Base-by-base conservation (phyloP, 2,888 invertebrate genomes). In the Nemapogon koenigi region DNA sequence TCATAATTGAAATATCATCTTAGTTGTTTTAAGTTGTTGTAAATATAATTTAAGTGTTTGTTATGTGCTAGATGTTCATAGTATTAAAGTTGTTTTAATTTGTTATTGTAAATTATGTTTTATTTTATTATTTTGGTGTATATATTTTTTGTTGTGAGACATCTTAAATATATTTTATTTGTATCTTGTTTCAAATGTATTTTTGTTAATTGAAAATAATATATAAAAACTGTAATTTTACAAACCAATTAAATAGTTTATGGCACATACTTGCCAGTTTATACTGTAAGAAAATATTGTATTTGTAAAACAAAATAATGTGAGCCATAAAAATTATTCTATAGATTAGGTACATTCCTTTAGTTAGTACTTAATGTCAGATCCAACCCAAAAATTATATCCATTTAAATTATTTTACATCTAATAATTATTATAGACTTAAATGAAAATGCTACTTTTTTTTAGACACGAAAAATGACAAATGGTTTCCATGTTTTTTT, bases 81-180 rank as follows among this genome's bases (percentile, higher is more conserved):
- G 73, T 75, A 72, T 75, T 76, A 72, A 66, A 57, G 60, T 75
- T 75, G 70, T 76, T 73, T 71, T 65, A 65, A 40, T 66, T 66
- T 55, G 63, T 62, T 56, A 60, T 64, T 69, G 63, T 71, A 69
- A 66, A 69, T 68, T 66, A 38, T 41, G 62, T 72, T 73, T 31
- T 38, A 39, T 15, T 26, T 35, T 66, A 63, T 62, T 73, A 61
- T 67, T 69, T 67, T 53, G 65, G 71, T 72, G 14, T 31, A 41
- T 45, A 43, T 45, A 44, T 44, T 49, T 63, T 57, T 66, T 58
- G 63, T 68, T 67, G 64, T 65, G 58, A 65, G n/a, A n/a, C n/a
- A n/a, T n/a, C n/a, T n/a, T n/a, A n/a, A n/a, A n/a, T n/a, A 59
- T 58, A 55, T 61, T 60, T 55, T 55, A n/a, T 48, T 55, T 57